Evolutionary conservation across 2,888 invertebrate genomes (phyloP), one percentile per base, ranked within the genome.

Genomic region (Arctia plantaginis): DNA sequence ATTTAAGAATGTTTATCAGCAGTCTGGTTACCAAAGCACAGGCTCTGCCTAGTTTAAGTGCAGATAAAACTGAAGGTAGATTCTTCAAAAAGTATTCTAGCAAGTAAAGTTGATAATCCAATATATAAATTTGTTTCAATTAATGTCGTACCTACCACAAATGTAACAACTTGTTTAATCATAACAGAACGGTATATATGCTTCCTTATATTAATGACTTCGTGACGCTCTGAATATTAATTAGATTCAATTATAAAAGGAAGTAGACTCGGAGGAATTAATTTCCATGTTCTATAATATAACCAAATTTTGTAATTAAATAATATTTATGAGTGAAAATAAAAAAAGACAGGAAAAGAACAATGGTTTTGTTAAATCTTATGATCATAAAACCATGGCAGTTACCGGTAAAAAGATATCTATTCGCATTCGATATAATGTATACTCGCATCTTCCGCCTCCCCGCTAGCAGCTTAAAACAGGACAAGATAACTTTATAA

Each of bases 201-300:
- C 35, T 47, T 35, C 68, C 67, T 47, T 51, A 35, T 35, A 55
- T 47, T 47, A 33, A 51, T 7, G 27, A 20, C 66, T 44, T 66
- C 41, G 44, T 35, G 51, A 55, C 68, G 33, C n/a, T 51, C 33
- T 47, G 47, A 69, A 69, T 69, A 69, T 51, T 33, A 68, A 68
- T 68, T 51, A 47, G 3, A 69, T 35, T 51, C 23, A 35, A n/a
- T 55, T 51, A 69, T 51, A 69, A 35, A 33, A 69, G 47, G 47
- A 35, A 47, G 13, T 33, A 23, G 68, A 35, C 68, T 51, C 35
- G 4, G 30, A 33, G 51, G 68, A 51, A 69, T 69, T 35, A 51
- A 69, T 69, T 69, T 13, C 51, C 68, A 69, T 68, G 30, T 30
- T 55, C n/a, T 13, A 23, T 23, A 20, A 20, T 8, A 20, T 51